Conservation (phyloP, 2,113 vertebrate species). For the Pterocles gutturalis region DNA sequence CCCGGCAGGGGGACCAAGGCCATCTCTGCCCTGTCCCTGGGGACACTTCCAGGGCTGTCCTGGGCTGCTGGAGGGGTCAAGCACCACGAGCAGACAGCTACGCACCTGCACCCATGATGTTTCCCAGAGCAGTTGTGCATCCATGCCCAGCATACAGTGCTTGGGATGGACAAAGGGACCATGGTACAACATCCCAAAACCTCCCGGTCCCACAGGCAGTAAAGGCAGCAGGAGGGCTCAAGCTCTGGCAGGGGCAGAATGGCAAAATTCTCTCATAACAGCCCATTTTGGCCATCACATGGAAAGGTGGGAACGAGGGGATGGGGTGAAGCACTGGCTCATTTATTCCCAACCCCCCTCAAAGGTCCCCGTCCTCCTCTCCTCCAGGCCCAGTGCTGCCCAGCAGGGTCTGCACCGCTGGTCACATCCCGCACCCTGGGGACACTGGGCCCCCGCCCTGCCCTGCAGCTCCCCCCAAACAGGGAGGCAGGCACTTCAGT, state of each 20-base stretch:
- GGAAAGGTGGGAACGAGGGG: background rate
- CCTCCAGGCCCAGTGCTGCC: accelerated
- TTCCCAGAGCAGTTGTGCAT: background rate
- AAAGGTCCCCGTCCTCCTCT: accelerated
- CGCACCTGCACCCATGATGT: accelerated
- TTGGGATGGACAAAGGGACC: background rate
- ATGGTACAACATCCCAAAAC: background rate
- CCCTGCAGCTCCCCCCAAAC: background rate
- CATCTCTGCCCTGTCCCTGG: background rate
- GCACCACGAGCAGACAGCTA: background rate
- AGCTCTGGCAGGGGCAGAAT: background rate
- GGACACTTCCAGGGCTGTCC: background rate
- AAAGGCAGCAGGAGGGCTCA: accelerated
- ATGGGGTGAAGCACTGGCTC: background rate
- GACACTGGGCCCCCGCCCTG: background rate
- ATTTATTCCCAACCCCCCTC: background rate
- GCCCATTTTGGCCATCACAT: background rate
- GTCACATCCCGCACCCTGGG: background rate
- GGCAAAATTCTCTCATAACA: background rate
- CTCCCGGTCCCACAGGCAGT: background rate
- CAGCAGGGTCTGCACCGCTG: accelerated
- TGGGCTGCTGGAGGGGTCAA: background rate
- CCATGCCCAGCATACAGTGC: background rate
- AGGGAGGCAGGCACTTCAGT: background rate
- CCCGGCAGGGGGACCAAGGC: accelerated